Conservation (phyloP, 1,140 invertebrate species). For the Ruditapes philippinarum region DNA sequence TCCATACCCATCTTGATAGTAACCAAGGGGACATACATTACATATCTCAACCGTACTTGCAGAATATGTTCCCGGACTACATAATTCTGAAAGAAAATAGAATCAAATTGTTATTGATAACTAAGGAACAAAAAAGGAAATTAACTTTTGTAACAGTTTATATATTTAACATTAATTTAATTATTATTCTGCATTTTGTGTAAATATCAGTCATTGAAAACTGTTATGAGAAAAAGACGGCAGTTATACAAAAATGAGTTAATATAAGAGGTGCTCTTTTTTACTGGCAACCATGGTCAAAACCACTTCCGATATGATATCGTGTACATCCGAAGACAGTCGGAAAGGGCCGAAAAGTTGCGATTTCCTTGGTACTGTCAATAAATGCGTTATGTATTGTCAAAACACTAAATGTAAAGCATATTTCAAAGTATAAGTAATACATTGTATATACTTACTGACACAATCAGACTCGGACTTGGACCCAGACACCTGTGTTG, state of each 20-base stretch:
- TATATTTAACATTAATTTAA: background rate
- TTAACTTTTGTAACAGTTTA: too few species aligned
- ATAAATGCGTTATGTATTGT: background rate
- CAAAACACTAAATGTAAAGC: background rate
- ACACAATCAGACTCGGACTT: background rate
- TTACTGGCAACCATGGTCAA: background rate
- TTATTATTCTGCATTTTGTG: too few species aligned
- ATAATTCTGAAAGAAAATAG: conserved; percentile 15
- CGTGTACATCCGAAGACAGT: background rate
- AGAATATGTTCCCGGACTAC: background rate
- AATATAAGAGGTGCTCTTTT: background rate
- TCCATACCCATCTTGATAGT: background rate
- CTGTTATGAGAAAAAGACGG: too few species aligned
- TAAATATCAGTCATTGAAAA: too few species aligned
- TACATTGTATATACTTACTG: conserved; percentile 17
- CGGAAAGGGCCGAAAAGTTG: background rate
- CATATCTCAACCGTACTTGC: background rate
- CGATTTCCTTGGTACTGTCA: background rate
- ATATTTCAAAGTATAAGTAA: too few species aligned
- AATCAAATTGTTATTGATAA: background rate
- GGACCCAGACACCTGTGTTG: background rate
- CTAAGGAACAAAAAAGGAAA: background rate
- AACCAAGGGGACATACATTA: background rate
- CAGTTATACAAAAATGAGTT: background rate
- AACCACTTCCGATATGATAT: background rate